phyloP scores from a whole-genome alignment of 1,140 invertebrate species.

The Drosophila prosaltans region DNA sequence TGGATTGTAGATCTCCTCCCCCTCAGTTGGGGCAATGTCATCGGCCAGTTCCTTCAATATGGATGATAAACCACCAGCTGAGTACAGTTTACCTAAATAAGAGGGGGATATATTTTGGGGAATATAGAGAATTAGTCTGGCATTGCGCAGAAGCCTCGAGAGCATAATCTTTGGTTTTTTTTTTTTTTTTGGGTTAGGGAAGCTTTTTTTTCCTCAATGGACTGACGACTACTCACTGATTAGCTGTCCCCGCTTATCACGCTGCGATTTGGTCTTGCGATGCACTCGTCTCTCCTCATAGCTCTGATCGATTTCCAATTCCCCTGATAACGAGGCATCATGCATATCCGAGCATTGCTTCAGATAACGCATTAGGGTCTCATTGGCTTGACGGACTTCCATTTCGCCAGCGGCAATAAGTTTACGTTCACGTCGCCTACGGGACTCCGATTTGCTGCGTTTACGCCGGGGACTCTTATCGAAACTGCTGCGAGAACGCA shows the following conservation, averaged over 20 bases:
- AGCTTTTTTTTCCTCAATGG: slow-evolving; percentile 50
- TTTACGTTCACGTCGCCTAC: slow-evolving; percentile 75
- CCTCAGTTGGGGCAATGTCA: slow-evolving; percentile 78
- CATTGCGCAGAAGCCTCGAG: slow-evolving; percentile 61
- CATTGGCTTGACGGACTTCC: slow-evolving; percentile 82
- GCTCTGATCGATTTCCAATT: slow-evolving; percentile 82
- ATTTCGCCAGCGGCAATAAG: slow-evolving; percentile 81
- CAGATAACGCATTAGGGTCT: slow-evolving; percentile 82
- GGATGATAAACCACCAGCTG: slow-evolving; percentile 78
- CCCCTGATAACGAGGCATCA: slow-evolving; percentile 81
- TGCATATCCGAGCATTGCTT: slow-evolving; percentile 83
- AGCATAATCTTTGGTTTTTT: not conserved
- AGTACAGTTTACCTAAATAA: slow-evolving; percentile 74
- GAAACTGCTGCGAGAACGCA: slow-evolving; percentile 75
- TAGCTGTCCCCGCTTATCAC: slow-evolving; percentile 80
- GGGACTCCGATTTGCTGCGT: slow-evolving; percentile 82
- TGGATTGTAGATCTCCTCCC: slow-evolving; percentile 83
- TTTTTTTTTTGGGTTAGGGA: slow-evolving; percentile 20
- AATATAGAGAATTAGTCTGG: not conserved
- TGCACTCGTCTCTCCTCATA: slow-evolving; percentile 80
- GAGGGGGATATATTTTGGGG: not conserved
- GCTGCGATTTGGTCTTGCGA: slow-evolving; percentile 82
- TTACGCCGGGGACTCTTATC: slow-evolving; percentile 83
- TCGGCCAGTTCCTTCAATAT: slow-evolving; percentile 82
- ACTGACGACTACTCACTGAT: slow-evolving; percentile 71